These are phyloP conservation scores for Cheilosia vulpina DNA, from an alignment of 2,888 invertebrate species.

Conservation along the genomic window DNA sequence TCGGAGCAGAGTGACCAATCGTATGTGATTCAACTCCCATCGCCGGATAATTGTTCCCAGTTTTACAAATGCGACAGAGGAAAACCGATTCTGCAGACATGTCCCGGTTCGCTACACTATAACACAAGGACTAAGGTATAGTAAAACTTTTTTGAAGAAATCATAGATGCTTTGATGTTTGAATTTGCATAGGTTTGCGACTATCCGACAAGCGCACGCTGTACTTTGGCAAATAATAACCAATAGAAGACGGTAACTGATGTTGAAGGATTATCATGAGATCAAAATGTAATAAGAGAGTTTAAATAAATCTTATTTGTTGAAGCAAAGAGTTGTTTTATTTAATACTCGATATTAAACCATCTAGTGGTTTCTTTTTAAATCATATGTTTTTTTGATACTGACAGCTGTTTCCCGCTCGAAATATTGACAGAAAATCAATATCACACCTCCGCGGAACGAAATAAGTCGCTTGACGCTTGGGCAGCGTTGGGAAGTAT, in stretches of 20 bases:
- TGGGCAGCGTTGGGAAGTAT: too few species aligned
- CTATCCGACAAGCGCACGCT: neutral
- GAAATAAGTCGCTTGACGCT: too few species aligned
- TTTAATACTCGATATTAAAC: too few species aligned
- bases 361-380: too few species aligned
- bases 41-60: conserved; percentile 1
- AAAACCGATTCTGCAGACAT: neutral
- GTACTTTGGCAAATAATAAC: neutral
- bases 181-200: neutral
- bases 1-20: neutral
- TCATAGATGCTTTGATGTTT: neutral
- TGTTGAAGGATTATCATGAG: neutral
- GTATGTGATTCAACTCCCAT: conserved; percentile 22
- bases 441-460: too few species aligned
- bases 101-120: conserved; percentile 30
- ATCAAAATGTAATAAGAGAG: too few species aligned
- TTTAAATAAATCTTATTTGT: too few species aligned
- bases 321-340: too few species aligned
- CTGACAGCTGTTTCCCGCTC: too few species aligned
- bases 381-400: too few species aligned
- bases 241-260: neutral
- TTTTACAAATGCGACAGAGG: conserved; percentile 35
- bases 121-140: conserved; percentile 35
- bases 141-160: too few species aligned
- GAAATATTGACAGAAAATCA: too few species aligned